Evolutionary conservation across 1,140 invertebrate species (phyloP).

Genomic region (Ceratina japonica): DNA sequence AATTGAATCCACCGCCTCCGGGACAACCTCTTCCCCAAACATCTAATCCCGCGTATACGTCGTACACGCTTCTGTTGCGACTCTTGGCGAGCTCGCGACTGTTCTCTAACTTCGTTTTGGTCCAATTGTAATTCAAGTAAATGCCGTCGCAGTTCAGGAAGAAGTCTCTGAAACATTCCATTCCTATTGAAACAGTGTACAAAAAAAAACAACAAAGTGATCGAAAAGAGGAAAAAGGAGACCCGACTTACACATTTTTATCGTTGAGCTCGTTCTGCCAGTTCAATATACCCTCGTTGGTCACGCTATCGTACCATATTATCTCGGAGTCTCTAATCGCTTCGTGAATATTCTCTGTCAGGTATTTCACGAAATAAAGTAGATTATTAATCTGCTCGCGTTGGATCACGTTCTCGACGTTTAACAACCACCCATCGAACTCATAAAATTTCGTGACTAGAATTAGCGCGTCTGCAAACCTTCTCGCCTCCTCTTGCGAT

Average conservation of each 20-base stretch:
- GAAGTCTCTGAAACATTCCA: constrained; percentile 83
- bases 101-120: constrained; percentile 81
- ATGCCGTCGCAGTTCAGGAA: constrained; percentile 95
- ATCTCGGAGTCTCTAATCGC: constrained; percentile 83
- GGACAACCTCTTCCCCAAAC: constrained; percentile 95
- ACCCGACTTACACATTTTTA: constrained; percentile 85
- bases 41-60: constrained; percentile 96
- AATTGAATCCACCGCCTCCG: constrained; percentile 93
- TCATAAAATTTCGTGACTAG: constrained; percentile 86
- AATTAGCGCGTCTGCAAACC: constrained; percentile 85
- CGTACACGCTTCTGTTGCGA: constrained; percentile 78
- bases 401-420: constrained; percentile 93
- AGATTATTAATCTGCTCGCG: constrained; percentile 75
- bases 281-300: constrained; percentile 84
- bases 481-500: constrained; percentile 79
- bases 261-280: constrained; percentile 97
- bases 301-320: constrained; percentile 98
- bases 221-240: neutral
- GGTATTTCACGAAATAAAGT: constrained; percentile 84
- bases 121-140: constrained; percentile 97
- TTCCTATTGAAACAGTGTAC: neutral
- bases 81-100: constrained; percentile 73
- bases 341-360: constrained; percentile 84
- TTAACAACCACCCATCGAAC: constrained; percentile 98
- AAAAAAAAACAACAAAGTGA: neutral